phyloP scores from a whole-genome alignment of 2,113 vertebrate genomes.

The Mungos mungo region DNA sequence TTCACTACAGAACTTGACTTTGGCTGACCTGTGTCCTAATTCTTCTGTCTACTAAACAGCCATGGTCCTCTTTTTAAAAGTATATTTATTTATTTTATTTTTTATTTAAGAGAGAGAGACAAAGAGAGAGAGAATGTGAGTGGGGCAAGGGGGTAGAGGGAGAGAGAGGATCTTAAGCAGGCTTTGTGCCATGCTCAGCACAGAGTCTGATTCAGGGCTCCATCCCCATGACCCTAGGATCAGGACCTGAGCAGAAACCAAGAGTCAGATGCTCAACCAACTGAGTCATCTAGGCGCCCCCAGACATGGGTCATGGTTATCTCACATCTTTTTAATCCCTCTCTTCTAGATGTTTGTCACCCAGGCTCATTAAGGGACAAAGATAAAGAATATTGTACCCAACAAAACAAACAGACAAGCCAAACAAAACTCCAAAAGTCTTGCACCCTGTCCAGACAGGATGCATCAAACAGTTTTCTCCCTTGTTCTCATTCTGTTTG shows the following conservation, averaged over 20 bases:
- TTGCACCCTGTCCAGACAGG: neutral
- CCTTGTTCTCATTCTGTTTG: neutral
- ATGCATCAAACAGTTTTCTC: neutral
- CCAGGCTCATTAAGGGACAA: neutral
- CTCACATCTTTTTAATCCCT: neutral
- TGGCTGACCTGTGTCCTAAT: neutral
- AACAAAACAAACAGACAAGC: neutral
- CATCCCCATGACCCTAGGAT: no score
- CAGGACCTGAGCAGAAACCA: no score
- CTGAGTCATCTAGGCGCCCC: no score
- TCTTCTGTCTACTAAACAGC: neutral
- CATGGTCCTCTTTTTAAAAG: no score
- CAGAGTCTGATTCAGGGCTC: no score
- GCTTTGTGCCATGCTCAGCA: no score
- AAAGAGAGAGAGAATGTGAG: no score
- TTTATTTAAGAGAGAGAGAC: no score
- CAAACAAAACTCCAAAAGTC: neutral
- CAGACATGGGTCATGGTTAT: neutral
- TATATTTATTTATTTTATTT: no score
- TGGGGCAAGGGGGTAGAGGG: no score
- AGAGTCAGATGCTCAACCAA: no score
- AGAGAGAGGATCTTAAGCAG: no score
- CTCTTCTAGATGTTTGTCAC: neutral
- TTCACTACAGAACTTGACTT: neutral
- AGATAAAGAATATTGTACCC: neutral